Conservation (phyloP, 2,113 vertebrate species). For the Gobius niger region DNA sequence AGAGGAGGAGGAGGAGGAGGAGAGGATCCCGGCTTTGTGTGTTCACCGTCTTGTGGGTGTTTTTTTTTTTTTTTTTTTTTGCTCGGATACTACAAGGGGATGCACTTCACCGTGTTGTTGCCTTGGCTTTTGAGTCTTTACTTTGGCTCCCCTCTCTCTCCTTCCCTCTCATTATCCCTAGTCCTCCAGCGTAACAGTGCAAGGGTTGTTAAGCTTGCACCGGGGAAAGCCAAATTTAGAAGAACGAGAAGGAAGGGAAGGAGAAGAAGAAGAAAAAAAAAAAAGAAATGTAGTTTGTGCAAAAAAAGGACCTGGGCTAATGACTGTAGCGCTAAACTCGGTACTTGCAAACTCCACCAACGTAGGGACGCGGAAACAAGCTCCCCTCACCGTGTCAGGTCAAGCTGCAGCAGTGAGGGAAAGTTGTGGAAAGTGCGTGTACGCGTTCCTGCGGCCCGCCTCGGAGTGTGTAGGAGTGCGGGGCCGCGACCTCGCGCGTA, state of each 20-base stretch:
- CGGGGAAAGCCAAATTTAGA: conserved; percentile 56
- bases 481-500: conserved; percentile 51
- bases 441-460: conserved; percentile 7
- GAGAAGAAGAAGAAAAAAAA: too few relatives aligned
- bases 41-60: conserved; percentile 44
- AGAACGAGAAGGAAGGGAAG: not conserved
- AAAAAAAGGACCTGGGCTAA: conserved; percentile 42
- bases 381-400: conserved; percentile 37
- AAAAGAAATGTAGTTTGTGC: conserved; percentile 28
- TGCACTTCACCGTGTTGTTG: conserved; percentile 44
- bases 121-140: conserved; percentile 42
- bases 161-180: conserved; percentile 65
- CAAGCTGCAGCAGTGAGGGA: conserved; percentile 9
- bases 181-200: conserved; percentile 52
- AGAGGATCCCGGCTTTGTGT: conserved; percentile 22
- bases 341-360: conserved; percentile 30
- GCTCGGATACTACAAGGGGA: conserved; percentile 31
- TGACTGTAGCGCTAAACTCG: conserved; percentile 39
- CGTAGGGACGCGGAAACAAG: conserved; percentile 10
- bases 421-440: conserved; percentile 30
- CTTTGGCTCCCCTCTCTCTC: conserved; percentile 11
- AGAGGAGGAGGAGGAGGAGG: conserved; percentile 44
- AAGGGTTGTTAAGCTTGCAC: conserved; percentile 56
- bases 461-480: conserved; percentile 52
- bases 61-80: not conserved